Evolutionary conservation across 2,113 vertebrate species (phyloP).

Genomic region (Lepus americanus): DNA sequence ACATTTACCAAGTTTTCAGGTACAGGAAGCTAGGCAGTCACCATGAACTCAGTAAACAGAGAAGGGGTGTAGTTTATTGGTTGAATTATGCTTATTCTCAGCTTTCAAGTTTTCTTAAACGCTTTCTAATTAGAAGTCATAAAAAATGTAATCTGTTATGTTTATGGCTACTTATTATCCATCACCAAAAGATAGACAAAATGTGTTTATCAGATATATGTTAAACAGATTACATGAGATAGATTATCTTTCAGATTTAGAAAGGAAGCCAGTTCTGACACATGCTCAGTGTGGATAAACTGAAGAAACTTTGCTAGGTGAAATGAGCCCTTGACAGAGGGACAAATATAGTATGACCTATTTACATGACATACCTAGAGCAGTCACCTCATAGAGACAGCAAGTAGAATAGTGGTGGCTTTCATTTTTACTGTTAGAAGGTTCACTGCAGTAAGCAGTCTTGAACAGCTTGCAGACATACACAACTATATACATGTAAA

Average conservation of each 20-base stretch:
- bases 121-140: background rate
- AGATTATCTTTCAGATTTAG: constrained; percentile 16
- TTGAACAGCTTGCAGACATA: background rate
- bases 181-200: background rate
- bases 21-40: background rate
- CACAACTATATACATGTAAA: background rate
- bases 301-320: background rate
- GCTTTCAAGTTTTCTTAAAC: constrained; percentile 27
- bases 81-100: background rate
- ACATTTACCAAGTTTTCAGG: background rate
- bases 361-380: background rate
- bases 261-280: background rate
- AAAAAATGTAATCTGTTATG: background rate
- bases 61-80: background rate
- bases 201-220: background rate
- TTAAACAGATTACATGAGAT: background rate
- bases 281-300: background rate
- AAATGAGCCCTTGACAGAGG: background rate
- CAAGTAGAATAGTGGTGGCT: constrained; percentile 5
- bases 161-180: background rate
- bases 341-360: background rate
- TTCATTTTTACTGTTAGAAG: background rate
- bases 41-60: background rate
- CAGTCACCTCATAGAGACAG: background rate
- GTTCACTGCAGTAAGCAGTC: background rate